phyloP scores from a whole-genome alignment of 2,113 vertebrate genomes.

The Muntiacus reevesi region DNA sequence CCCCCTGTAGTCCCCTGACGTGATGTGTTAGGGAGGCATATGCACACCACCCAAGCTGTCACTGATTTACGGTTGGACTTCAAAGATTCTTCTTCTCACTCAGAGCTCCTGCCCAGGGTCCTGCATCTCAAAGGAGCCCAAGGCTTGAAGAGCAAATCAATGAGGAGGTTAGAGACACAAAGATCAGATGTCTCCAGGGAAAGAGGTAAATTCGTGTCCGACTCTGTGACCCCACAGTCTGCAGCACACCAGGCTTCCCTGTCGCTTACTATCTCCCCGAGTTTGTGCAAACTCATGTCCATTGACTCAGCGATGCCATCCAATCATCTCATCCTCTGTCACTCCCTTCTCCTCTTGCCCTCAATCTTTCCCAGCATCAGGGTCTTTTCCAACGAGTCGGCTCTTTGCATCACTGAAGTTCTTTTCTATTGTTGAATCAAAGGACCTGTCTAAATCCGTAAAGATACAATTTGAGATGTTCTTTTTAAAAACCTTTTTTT shows the following conservation, averaged over 20 bases:
- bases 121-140: too few relatives aligned
- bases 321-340: not conserved
- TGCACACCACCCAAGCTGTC: not conserved
- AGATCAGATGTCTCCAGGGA: too few relatives aligned
- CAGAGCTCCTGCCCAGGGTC: not conserved
- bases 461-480: not conserved
- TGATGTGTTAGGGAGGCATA: not conserved
- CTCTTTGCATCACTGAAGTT: not conserved
- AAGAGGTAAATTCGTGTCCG: accelerated
- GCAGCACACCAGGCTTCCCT: not conserved
- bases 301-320: not conserved
- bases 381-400: not conserved
- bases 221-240: not conserved
- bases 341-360: not conserved
- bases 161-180: accelerated
- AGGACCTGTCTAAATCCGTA: not conserved
- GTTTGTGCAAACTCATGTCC: not conserved
- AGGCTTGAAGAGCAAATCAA: too few relatives aligned
- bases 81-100: accelerated
- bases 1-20: not conserved
- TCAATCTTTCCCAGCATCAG: not conserved
- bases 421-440: not conserved
- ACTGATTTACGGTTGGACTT: not conserved
- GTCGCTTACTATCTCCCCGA: not conserved
- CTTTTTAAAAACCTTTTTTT: not conserved